Percentiles rank a stretch among this genome's conserved stretches.
phyloP scores from a whole-genome alignment of 2,113 vertebrate species.

The Lagopus muta region DNA sequence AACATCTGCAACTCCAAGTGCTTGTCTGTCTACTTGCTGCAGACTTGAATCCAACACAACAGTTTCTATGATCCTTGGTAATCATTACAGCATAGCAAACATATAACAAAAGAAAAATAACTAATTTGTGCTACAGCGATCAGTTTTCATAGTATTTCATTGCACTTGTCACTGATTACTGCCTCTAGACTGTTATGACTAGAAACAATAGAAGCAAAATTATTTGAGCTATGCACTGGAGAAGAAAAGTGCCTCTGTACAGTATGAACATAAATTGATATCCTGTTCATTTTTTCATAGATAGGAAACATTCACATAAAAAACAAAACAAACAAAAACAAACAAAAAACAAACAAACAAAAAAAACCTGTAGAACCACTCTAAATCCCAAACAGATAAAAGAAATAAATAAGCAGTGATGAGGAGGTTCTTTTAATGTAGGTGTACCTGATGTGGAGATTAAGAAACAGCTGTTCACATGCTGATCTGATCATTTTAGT shows the following conservation, averaged over 20 bases:
- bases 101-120: neutral
- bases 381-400: neutral
- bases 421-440: no score
- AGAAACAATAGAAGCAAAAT: neutral
- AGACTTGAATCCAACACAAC: neutral
- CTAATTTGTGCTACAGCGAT: neutral
- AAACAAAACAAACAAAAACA: neutral
- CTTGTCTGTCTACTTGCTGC: neutral
- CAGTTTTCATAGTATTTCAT: neutral
- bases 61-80: neutral
- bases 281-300: no score
- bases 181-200: neutral
- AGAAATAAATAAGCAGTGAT: rapidly evolving
- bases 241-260: neutral
- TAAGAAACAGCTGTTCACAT: no score
- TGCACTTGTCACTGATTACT: neutral
- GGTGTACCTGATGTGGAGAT: no score
- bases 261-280: neutral
- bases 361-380: neutral
- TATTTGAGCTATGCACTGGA: neutral
- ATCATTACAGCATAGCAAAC: neutral
- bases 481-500: no score
- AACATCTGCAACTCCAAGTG: neutral
- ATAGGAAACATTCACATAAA: neutral
- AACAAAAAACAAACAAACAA: neutral